A percentile compares a stretch with the other conserved stretches of the same genome.
Conservation (phyloP, 2,888 invertebrate genomes). For the Pseudococcus viburni region DNA sequence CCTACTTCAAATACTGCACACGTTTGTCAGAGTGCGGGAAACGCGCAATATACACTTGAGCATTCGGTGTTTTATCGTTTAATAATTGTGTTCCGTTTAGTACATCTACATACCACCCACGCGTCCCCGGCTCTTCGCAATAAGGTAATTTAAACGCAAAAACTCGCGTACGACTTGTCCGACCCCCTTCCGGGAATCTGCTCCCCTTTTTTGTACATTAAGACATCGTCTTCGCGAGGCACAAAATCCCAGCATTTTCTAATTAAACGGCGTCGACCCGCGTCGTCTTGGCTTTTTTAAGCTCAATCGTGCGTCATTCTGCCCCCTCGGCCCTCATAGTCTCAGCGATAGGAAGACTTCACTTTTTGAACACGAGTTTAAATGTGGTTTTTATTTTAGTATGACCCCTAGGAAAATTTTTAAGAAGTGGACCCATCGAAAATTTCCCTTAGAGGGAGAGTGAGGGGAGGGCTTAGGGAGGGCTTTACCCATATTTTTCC, state of each 20-base stretch:
- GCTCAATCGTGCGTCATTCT: too few species aligned
- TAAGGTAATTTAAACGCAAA: constrained; percentile 40
- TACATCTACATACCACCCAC: constrained; percentile 21
- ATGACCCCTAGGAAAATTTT: too few species aligned
- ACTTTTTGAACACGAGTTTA: too few species aligned
- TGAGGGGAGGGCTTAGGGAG: too few species aligned
- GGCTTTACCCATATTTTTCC: too few species aligned
- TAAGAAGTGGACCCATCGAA: too few species aligned
- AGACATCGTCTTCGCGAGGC: neutral
- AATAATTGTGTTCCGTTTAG: constrained; percentile 58
- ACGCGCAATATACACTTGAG: constrained; percentile 43
- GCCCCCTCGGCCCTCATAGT: too few species aligned
- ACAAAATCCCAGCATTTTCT: constrained; percentile 2
- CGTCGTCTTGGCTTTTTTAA: too few species aligned
- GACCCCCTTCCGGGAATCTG: neutral
- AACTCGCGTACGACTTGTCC: neutral
- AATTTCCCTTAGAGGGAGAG: too few species aligned
- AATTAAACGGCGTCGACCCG: neutral
- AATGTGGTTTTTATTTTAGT: too few species aligned
- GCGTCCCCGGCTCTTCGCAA: constrained; percentile 11
- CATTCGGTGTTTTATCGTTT: constrained; percentile 60
- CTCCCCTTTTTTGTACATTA: neutral
- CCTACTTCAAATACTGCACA: constrained; percentile 56
- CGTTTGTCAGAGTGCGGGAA: constrained; percentile 32
- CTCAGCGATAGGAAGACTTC: too few species aligned